These are phyloP conservation scores for Sminthurinus aureus DNA, from an alignment of 2,888 invertebrate genomes.

Conservation along the genomic window DNA sequence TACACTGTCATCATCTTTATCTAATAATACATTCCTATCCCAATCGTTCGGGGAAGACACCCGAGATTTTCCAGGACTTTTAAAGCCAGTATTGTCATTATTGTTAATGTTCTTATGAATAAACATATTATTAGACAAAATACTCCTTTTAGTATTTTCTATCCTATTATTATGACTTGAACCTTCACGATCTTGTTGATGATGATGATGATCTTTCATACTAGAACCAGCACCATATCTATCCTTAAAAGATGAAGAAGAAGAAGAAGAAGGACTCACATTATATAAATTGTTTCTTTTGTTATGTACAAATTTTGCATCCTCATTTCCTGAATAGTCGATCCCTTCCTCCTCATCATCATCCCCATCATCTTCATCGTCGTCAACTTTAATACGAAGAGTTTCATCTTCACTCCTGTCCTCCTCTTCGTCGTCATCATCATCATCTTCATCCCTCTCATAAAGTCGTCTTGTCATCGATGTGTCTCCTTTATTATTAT, in stretches of 20 bases:
- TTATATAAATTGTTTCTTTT: conserved; percentile 29
- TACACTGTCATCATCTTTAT: conserved; percentile 45
- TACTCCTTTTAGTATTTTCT: conserved; percentile 41
- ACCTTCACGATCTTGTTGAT: conserved; percentile 12
- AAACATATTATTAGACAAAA: conserved; percentile 36
- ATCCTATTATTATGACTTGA: conserved; percentile 30
- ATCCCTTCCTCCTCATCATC: conserved; percentile 31
- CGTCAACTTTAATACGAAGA: conserved; percentile 37
- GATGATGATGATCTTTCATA: conserved; percentile 14
- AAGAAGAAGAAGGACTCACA: conserved; percentile 14
- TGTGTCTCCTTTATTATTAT: conserved; percentile 12
- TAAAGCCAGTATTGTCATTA: too few species aligned
- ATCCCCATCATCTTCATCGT: conserved; percentile 37
- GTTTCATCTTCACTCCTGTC: conserved; percentile 32
- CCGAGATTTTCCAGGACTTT: conserved; percentile 15
- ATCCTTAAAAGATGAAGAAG: background rate
- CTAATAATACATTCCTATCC: conserved; percentile 25
- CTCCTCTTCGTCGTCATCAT: conserved; percentile 41
- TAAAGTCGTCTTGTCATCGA: conserved; percentile 9
- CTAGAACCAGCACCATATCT: conserved; percentile 23
- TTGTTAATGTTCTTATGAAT: too few species aligned
- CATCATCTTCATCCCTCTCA: conserved; percentile 42
- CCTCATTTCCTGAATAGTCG: conserved; percentile 39
- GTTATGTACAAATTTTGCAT: conserved; percentile 23
- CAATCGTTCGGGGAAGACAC: conserved; percentile 34